A percentile compares a stretch with the other conserved stretches of the same genome.
These are phyloP conservation scores for Perca flavescens DNA, from an alignment of 2,113 vertebrate species.

Conservation along the genomic window DNA sequence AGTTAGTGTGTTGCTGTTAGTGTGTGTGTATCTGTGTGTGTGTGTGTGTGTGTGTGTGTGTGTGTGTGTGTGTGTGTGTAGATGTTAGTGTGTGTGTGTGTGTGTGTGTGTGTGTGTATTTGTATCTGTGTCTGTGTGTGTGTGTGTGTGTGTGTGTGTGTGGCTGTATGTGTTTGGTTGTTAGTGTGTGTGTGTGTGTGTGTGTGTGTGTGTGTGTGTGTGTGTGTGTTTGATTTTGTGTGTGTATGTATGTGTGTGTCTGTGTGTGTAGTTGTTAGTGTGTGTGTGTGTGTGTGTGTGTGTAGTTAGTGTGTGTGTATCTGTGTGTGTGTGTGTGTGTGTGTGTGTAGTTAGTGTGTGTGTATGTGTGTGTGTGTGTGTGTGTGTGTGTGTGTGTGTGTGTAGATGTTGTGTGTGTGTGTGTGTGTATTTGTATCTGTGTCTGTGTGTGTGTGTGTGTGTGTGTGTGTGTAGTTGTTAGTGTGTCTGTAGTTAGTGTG, in stretches of 20 bases:
- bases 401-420: too few species aligned
- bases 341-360: neutral
- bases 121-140: too few species aligned
- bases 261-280: neutral
- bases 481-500: neutral
- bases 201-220: too few species aligned
- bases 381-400: neutral
- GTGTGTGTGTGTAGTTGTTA: neutral
- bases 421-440: neutral
- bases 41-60: too few species aligned
- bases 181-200: too few species aligned
- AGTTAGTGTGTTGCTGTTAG: too few species aligned
- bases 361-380: neutral
- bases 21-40: fast-evolving
- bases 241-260: neutral
- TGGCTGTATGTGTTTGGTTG: too few species aligned
- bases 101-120: too few species aligned
- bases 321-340: neutral
- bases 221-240: too few species aligned
- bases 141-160: too few species aligned
- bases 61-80: too few species aligned
- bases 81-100: too few species aligned
- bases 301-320: neutral
- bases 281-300: neutral
- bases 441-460: neutral